Base-by-base conservation (phyloP, 2,888 invertebrate species). In the Synergus japonicus region DNA sequence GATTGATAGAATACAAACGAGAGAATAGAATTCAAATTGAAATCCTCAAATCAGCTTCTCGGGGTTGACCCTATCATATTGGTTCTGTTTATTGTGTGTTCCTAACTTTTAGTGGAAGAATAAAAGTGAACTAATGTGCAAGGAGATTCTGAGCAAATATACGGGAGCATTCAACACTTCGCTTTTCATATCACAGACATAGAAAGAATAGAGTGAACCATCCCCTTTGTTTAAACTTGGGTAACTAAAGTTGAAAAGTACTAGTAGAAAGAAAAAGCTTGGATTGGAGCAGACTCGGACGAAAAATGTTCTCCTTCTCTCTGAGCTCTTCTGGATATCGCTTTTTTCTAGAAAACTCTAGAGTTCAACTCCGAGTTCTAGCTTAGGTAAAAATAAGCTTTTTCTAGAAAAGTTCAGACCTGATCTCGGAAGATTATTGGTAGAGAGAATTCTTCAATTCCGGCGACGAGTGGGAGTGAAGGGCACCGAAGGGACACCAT, bases 111-210 rank as follows among this genome's bases (percentile, higher is more conserved):
- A 22, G 12, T 29, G 22, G 46, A 29, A 22, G 29, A 37, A n/a
- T 29, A 73, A n/a, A 73, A 73, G 22, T 54, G 8, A 54, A 49
- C 49, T 0, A 54, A 73, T 54, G 12, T 8, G 7, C 49, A 73
- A 29, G 22, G 49, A 73, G 15, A 73, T 69, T 69, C 29, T 54
- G 49, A 54, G 49, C 49, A 73, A 73, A 4, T 73, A 15, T 49
- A 49, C 4, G 15, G 46, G 54, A 73, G 41, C 73, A 73, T 73
- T 73, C 37, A 49, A 49, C 54, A 54, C 73, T 37, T 73, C 37
- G 49, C 73, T 49, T 49, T 54, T 73, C 13, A 73, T 54, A 73
- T 73, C 73, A 73, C 73, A 73, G 73, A 73, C 49, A 41, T 49
- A 37, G 29, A 73, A 73, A 73, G 29, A 54, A 73, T 73, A 73